These are phyloP conservation scores for Podarcis raffonei DNA, from an alignment of 2,113 vertebrate species.

Conservation along the genomic window DNA sequence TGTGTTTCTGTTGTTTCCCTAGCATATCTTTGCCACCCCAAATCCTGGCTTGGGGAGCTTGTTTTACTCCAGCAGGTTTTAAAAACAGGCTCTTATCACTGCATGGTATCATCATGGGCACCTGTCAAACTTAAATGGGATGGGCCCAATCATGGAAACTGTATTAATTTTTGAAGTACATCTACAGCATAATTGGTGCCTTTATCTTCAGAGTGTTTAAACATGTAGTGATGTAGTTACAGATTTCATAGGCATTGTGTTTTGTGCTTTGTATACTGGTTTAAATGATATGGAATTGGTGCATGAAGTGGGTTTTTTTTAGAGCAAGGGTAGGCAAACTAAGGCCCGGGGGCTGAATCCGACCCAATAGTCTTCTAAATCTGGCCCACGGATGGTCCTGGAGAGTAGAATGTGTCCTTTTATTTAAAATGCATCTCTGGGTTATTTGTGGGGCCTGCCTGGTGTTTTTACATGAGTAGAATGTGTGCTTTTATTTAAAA, in stretches of 20 bases:
- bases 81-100: constrained; percentile 23
- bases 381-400: too few species aligned
- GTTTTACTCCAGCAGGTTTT: constrained; percentile 22
- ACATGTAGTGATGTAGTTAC: neutral
- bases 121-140: constrained; percentile 43
- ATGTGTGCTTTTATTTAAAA: too few species aligned
- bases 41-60: constrained; percentile 15
- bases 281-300: neutral
- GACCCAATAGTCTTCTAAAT: too few species aligned
- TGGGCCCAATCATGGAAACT: constrained; percentile 12
- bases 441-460: too few species aligned
- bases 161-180: constrained; percentile 1
- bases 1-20: neutral
- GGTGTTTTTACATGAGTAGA: too few species aligned
- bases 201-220: constrained; percentile 41
- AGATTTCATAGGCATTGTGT: neutral
- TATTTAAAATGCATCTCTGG: too few species aligned
- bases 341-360: too few species aligned
- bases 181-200: constrained; percentile 37
- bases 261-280: neutral
- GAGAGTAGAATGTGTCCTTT: too few species aligned
- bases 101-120: constrained; percentile 9
- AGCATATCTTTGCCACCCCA: constrained; percentile 28
- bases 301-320: neutral
- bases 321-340: too few species aligned